Evolutionary conservation across 2,888 invertebrate genomes (phyloP).

Genomic region (Caenorhabditis sp.): DNA sequence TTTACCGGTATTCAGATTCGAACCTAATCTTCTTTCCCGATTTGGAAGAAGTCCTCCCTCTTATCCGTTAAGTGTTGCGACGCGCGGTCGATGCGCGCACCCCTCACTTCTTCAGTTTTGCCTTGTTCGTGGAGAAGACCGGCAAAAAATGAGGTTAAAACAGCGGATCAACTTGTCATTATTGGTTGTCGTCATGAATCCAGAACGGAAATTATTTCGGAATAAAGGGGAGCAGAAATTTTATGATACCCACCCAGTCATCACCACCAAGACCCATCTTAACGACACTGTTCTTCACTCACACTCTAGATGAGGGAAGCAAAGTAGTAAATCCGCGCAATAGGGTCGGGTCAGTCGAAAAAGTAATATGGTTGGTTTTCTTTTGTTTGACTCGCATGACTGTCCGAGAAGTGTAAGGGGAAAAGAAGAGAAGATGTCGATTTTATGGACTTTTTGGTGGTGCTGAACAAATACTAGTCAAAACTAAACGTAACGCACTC

Average conservation of each 20-base stretch:
- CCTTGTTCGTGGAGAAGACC: neutral
- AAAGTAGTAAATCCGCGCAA: slow-evolving; percentile 10
- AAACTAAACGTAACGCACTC: slow-evolving; percentile 49
- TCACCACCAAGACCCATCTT: slow-evolving; percentile 1
- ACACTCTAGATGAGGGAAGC: slow-evolving; percentile 13
- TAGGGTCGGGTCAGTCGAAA: slow-evolving; percentile 6
- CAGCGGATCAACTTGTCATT: slow-evolving; percentile 45
- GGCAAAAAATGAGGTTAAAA: slow-evolving; percentile 41
- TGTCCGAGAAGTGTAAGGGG: neutral
- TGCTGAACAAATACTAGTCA: slow-evolving; percentile 35
- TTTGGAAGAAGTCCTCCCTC: slow-evolving; percentile 23
- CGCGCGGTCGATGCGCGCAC: neutral
- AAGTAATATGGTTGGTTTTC: slow-evolving; percentile 7
- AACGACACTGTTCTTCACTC: slow-evolving; percentile 33
- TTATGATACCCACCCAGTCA: slow-evolving; percentile 12
- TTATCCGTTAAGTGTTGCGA: slow-evolving; percentile 54
- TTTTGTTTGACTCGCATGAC: slow-evolving; percentile 13
- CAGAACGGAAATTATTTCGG: neutral
- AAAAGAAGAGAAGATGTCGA: neutral
- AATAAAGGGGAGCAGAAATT: slow-evolving; percentile 35
- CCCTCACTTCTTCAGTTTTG: slow-evolving; percentile 10
- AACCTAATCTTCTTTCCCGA: slow-evolving; percentile 47
- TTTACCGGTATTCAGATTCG: slow-evolving; percentile 55
- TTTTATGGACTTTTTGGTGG: slow-evolving; percentile 46
- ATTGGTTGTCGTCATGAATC: slow-evolving; percentile 13